These are phyloP conservation scores for Tachina lurida DNA, from an alignment of 2,888 invertebrate species.

Conservation along the genomic window DNA sequence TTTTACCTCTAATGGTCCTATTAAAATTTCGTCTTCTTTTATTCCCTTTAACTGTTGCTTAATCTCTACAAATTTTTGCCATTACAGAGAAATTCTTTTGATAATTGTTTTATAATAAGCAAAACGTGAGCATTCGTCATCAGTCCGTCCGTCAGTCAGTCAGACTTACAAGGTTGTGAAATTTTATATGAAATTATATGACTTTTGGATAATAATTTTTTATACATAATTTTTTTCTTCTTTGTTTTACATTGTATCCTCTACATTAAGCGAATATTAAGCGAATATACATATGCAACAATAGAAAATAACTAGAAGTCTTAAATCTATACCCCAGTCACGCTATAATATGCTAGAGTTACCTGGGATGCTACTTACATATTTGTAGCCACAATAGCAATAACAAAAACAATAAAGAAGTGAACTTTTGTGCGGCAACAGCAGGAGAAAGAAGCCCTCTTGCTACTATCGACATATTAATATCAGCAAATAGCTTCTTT, in stretches of 20 bases:
- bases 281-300: slow-evolving; percentile 30
- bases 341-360: slow-evolving; percentile 56
- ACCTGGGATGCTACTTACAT: slow-evolving; percentile 46
- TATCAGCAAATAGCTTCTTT: slow-evolving; percentile 67
- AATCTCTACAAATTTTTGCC: slow-evolving; percentile 4
- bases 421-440: slow-evolving; percentile 44
- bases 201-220: slow-evolving; percentile 52
- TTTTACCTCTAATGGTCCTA: not conserved
- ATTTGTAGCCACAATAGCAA: slow-evolving; percentile 21
- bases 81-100: slow-evolving; percentile 58
- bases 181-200: slow-evolving; percentile 67
- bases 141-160: not conserved
- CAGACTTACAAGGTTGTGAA: slow-evolving; percentile 53
- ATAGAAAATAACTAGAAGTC: slow-evolving; percentile 24
- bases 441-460: slow-evolving; percentile 59
- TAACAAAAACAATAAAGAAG: slow-evolving; percentile 12
- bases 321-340: slow-evolving; percentile 48
- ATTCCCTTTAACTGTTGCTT: not conserved
- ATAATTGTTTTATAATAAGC: slow-evolving; percentile 80
- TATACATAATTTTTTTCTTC: slow-evolving; percentile 5
- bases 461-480: slow-evolving; percentile 64
- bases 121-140: slow-evolving; percentile 72
- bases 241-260: not conserved
- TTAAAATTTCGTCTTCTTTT: slow-evolving; percentile 11
- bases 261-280: slow-evolving; percentile 1